Conservation (phyloP, 2,797 vertebrate genomes). For the Microtus californicus region DNA sequence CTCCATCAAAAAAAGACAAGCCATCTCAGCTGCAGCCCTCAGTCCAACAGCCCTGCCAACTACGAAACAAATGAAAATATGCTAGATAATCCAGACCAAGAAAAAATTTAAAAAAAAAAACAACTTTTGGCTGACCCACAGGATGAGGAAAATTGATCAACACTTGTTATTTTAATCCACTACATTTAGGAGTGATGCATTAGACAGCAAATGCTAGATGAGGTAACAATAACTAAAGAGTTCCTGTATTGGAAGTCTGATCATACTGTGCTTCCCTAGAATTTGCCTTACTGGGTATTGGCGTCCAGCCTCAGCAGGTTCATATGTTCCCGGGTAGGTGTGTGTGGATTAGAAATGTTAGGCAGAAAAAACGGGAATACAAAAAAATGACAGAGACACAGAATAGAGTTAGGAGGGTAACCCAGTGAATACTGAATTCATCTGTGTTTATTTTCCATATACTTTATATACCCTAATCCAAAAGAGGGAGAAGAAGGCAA, state of each 20-base stretch:
- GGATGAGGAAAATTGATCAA: slow-evolving; percentile 5
- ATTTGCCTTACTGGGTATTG: background rate
- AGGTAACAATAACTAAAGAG: background rate
- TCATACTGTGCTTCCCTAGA: background rate
- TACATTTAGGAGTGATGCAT: slow-evolving; percentile 15
- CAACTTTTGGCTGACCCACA: background rate
- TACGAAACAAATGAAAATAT: background rate
- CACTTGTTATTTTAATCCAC: slow-evolving; percentile 8
- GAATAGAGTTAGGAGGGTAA: no score
- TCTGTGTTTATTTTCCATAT: no score
- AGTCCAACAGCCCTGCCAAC: background rate
- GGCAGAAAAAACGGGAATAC: no score
- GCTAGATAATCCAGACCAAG: background rate
- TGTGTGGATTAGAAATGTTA: no score
- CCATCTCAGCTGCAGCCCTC: background rate
- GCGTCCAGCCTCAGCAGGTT: no score
- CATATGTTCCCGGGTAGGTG: no score
- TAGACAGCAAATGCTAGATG: background rate
- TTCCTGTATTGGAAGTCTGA: background rate
- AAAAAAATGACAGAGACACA: no score
- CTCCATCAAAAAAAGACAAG: background rate
- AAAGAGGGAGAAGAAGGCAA: no score
- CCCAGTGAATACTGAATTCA: no score
- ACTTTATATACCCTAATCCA: no score
- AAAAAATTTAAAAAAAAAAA: slow-evolving; percentile 5